A percentile compares a stretch with the other conserved stretches of the same genome.
phyloP scores from a whole-genome alignment of 2,888 invertebrate genomes.

The Conops quadrifasciatus region DNA sequence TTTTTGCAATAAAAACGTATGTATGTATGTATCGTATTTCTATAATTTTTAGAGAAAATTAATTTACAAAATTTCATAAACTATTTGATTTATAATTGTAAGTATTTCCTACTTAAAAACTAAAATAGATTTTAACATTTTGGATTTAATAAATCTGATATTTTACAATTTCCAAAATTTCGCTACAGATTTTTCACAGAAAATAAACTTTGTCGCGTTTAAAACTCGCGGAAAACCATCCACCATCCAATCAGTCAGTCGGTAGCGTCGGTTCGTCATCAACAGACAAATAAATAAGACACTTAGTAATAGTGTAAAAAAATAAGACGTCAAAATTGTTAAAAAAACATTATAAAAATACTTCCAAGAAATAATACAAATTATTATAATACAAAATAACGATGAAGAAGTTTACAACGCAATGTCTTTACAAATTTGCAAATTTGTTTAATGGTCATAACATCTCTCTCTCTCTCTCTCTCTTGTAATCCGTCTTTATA shows the following conservation, averaged over 20 bases:
- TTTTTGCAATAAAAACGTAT: no score
- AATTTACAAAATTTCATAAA: not conserved
- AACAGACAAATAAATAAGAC: conserved; percentile 24
- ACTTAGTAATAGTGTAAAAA: not conserved
- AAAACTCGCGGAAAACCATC: not conserved
- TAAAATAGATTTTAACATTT: conserved; percentile 16
- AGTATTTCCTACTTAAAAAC: conserved; percentile 45
- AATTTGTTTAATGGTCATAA: not conserved
- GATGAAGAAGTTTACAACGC: not conserved
- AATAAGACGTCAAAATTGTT: no score
- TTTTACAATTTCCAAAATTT: not conserved
- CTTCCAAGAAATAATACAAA: not conserved
- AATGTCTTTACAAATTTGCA: not conserved
- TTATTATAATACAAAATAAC: conserved; percentile 31
- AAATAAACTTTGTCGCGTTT: not conserved
- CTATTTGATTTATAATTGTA: conserved; percentile 12
- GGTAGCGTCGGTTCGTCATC: no score
- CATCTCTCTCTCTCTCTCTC: not conserved
- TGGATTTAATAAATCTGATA: not conserved
- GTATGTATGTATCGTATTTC: no score
- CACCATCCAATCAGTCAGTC: not conserved
- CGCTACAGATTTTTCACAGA: not conserved
- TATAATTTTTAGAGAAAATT: no score
- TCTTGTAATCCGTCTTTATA: not conserved
- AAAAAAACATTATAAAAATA: not conserved